phyloP scores from a whole-genome alignment of 2,888 invertebrate species.

The Volucella zonaria region DNA sequence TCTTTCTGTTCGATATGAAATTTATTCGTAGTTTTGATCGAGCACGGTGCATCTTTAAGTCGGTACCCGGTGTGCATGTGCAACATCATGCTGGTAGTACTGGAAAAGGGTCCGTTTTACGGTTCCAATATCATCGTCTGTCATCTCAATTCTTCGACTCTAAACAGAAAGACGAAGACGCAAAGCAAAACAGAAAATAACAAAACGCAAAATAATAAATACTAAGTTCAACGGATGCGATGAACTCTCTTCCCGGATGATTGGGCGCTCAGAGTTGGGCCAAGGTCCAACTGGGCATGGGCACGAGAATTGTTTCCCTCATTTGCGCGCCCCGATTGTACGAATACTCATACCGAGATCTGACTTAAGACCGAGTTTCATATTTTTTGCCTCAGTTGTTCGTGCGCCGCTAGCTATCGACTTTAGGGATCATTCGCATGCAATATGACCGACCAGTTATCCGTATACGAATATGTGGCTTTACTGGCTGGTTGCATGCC shows the following conservation, averaged over 20 bases:
- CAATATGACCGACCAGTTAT: slow-evolving; percentile 73
- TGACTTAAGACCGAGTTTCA: slow-evolving; percentile 62
- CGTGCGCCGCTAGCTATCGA: slow-evolving; percentile 49
- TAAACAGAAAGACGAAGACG: slow-evolving; percentile 17
- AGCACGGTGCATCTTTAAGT: slow-evolving; percentile 59
- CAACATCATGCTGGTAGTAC: slow-evolving; percentile 1
- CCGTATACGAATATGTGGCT: slow-evolving; percentile 32
- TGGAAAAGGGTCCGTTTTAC: slow-evolving; percentile 53
- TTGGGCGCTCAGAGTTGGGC: slow-evolving; percentile 64
- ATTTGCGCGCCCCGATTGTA: slow-evolving; percentile 57
- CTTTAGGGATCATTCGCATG: slow-evolving; percentile 61
- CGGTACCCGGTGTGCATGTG: slow-evolving; percentile 18
- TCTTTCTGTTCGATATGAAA: slow-evolving; percentile 59
- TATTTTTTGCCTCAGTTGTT: slow-evolving; percentile 57
- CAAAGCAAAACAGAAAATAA: slow-evolving; percentile 55
- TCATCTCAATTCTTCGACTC: slow-evolving; percentile 49
- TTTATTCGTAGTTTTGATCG: slow-evolving; percentile 69
- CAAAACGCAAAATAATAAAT: slow-evolving; percentile 70
- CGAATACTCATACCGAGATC: neutral
- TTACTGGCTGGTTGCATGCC: slow-evolving; percentile 35
- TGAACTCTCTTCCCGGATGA: slow-evolving; percentile 70
- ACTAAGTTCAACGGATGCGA: slow-evolving; percentile 62
- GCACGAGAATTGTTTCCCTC: slow-evolving; percentile 61
- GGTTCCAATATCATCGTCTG: slow-evolving; percentile 70
- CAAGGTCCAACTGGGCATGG: slow-evolving; percentile 60